Evolutionary conservation across 2,797 vertebrate genomes (phyloP).

Genomic region (Astyanax mexicanus): DNA sequence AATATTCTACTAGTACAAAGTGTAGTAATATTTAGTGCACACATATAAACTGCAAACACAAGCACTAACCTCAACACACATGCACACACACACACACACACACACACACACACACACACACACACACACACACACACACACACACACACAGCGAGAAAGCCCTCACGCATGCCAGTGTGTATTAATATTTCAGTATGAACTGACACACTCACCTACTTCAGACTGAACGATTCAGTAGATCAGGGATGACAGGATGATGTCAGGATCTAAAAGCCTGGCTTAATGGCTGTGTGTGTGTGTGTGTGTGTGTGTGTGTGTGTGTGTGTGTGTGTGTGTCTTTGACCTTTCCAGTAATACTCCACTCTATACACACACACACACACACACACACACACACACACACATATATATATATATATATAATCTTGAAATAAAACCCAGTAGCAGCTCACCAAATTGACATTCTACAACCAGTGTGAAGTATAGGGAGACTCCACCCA

Average conservation of each 20-base stretch:
- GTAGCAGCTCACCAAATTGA: too few species aligned
- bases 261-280: neutral
- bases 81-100: neutral
- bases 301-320: neutral
- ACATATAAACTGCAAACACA: too few species aligned
- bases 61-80: too few species aligned
- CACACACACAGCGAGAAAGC: neutral
- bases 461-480: too few species aligned
- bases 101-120: conserved; percentile 3
- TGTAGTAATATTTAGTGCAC: too few species aligned
- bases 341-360: neutral
- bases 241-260: neutral
- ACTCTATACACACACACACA: neutral
- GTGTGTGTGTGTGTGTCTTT: neutral
- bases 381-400: conserved; percentile 18
- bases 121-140: conserved; percentile 14
- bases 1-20: too few species aligned
- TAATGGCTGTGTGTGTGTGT: neutral
- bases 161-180: neutral
- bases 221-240: conserved; percentile 34
- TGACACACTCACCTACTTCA: conserved; percentile 51
- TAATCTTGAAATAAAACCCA: too few species aligned
- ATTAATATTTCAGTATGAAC: conserved; percentile 47
- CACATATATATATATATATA: too few species aligned
- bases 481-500: too few species aligned